phyloP scores from a whole-genome alignment of 2,113 vertebrate species.

The Turdus rufiventris region DNA sequence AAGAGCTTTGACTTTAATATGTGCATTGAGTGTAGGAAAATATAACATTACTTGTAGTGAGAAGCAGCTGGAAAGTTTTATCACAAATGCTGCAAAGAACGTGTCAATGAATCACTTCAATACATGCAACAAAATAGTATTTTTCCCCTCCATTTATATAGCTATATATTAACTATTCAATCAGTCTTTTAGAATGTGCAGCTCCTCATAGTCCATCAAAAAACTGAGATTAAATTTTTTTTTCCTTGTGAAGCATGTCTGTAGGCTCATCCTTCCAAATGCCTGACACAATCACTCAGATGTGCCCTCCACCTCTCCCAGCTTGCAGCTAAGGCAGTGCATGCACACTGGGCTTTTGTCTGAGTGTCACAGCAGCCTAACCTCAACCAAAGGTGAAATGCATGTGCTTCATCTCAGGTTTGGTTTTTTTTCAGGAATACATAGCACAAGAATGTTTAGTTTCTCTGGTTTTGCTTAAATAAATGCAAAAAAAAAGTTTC shows the following conservation, averaged over 20 bases:
- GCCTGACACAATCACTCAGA: neutral
- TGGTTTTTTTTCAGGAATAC: neutral
- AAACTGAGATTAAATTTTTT: neutral
- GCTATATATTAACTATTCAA: neutral
- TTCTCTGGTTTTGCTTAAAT: neutral
- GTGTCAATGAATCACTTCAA: neutral
- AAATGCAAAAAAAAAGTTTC: neutral
- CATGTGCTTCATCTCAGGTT: neutral
- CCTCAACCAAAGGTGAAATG: neutral
- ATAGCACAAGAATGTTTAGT: neutral
- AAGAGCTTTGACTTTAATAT: neutral
- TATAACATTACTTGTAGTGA: neutral
- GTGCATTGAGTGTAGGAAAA: neutral
- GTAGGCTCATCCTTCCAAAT: neutral
- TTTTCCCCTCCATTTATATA: neutral
- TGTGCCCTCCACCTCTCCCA: neutral
- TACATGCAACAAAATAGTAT: neutral
- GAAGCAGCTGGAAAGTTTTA: neutral
- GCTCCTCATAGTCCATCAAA: neutral
- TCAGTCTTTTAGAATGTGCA: neutral
- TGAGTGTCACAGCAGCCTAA: neutral
- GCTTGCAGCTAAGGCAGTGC: neutral
- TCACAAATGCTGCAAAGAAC: neutral
- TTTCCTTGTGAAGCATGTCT: neutral
- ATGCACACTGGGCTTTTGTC: neutral